phyloP scores from a whole-genome alignment of 2,888 invertebrate genomes.

The Parnassius apollo region DNA sequence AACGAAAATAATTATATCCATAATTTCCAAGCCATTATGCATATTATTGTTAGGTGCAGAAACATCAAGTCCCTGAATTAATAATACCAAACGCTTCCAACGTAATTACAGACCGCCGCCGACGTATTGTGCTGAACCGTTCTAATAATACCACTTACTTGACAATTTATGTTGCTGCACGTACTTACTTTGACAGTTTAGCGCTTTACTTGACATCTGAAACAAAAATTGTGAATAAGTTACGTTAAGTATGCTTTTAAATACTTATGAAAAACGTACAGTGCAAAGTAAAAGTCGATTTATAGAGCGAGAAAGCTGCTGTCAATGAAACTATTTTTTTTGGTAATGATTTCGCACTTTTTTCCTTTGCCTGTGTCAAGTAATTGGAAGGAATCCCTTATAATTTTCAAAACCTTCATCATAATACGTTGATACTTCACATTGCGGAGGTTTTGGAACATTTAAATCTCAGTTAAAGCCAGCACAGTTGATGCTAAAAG shows the following conservation, averaged over 20 bases:
- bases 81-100: constrained; percentile 31
- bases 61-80: constrained; percentile 35
- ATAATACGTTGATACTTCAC: too few species aligned
- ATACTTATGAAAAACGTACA: not conserved
- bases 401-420: too few species aligned
- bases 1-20: constrained; percentile 18
- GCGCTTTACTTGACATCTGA: constrained; percentile 52
- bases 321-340: too few species aligned
- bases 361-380: too few species aligned
- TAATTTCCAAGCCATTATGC: constrained; percentile 14
- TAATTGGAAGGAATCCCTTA: too few species aligned
- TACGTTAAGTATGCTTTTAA: too few species aligned
- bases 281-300: not conserved
- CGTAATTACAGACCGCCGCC: constrained; percentile 36
- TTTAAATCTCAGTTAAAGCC: too few species aligned
- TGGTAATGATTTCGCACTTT: too few species aligned
- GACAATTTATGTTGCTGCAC: constrained; percentile 9
- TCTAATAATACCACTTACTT: constrained; percentile 23
- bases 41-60: constrained; percentile 27
- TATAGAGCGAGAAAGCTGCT: too few species aligned
- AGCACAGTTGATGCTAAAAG: too few species aligned
- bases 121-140: constrained; percentile 26
- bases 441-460: too few species aligned
- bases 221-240: constrained; percentile 38
- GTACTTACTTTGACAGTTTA: constrained; percentile 44